Percentiles rank a stretch among this genome's conserved stretches.
Conservation (phyloP, 2,888 invertebrate genomes). For the Diplolepis rosae region DNA sequence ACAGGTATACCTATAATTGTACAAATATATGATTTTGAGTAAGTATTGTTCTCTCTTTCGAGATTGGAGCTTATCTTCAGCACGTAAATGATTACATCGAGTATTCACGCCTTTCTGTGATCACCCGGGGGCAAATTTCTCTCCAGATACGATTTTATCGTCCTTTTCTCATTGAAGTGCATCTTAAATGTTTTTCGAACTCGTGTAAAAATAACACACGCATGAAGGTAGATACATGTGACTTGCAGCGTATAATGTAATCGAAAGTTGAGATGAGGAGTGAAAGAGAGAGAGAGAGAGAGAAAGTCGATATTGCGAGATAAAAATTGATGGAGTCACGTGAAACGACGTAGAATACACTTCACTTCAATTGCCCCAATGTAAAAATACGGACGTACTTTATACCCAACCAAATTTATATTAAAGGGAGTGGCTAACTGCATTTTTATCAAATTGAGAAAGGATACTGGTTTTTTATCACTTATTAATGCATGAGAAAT, state of each 20-base stretch:
- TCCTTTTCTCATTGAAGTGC: neutral
- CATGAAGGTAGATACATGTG: neutral
- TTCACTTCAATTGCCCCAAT: neutral
- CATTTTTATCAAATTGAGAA: neutral
- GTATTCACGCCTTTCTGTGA: neutral
- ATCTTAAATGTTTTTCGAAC: neutral
- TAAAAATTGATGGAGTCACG: neutral
- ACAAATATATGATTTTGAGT: neutral
- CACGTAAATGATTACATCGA: neutral
- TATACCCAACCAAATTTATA: neutral
- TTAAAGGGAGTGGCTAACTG: neutral
- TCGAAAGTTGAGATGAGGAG: neutral
- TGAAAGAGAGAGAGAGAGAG: too few relatives aligned
- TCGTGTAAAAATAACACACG: neutral
- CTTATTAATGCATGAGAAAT: neutral
- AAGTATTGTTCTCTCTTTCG: neutral
- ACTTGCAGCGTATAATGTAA: neutral
- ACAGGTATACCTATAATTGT: neutral
- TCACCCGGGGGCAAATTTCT: neutral
- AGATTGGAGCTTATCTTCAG: neutral
- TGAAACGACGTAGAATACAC: neutral
- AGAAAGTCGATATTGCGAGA: neutral
- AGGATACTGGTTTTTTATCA: neutral
- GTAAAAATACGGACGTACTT: neutral
- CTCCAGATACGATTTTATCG: neutral